Conservation (phyloP, 2,888 invertebrate genomes). For the Gonocerus acuteangulatus region DNA sequence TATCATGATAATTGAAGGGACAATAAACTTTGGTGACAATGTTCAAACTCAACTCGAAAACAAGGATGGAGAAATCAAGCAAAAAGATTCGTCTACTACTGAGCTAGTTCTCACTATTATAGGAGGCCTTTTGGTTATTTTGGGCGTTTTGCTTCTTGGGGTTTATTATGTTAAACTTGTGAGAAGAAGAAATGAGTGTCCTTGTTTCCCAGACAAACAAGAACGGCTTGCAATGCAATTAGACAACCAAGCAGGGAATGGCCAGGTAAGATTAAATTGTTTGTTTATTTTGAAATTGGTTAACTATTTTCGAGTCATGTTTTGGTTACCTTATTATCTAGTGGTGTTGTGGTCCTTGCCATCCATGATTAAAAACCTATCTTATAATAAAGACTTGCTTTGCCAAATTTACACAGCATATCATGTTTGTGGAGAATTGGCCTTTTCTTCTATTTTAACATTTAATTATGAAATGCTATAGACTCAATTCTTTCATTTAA, state of each 20-base stretch:
- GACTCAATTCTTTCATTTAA: no score
- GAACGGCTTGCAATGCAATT: conserved; percentile 41
- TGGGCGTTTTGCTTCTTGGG: conserved; percentile 52
- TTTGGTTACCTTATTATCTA: neutral
- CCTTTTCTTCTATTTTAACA: no score
- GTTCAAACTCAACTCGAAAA: conserved; percentile 45
- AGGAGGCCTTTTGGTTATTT: conserved; percentile 55
- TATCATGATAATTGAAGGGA: conserved; percentile 37
- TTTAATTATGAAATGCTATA: no score
- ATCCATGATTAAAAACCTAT: neutral
- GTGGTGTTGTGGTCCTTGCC: neutral
- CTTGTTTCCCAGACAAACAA: conserved; percentile 41
- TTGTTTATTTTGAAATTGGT: neutral
- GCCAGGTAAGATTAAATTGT: conserved; percentile 39
- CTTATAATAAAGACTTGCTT: neutral
- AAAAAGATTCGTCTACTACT: conserved; percentile 26
- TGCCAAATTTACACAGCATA: neutral
- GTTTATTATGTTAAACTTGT: conserved; percentile 21
- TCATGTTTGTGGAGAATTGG: no score
- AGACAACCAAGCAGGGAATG: conserved; percentile 41
- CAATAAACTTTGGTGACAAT: conserved; percentile 44
- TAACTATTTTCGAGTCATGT: neutral
- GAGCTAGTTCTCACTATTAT: conserved; percentile 28
- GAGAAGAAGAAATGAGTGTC: conserved; percentile 39
- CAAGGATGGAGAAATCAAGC: conserved; percentile 32